These are phyloP conservation scores for Xylota sylvarum DNA, from an alignment of 2,888 invertebrate species.

Conservation along the genomic window DNA sequence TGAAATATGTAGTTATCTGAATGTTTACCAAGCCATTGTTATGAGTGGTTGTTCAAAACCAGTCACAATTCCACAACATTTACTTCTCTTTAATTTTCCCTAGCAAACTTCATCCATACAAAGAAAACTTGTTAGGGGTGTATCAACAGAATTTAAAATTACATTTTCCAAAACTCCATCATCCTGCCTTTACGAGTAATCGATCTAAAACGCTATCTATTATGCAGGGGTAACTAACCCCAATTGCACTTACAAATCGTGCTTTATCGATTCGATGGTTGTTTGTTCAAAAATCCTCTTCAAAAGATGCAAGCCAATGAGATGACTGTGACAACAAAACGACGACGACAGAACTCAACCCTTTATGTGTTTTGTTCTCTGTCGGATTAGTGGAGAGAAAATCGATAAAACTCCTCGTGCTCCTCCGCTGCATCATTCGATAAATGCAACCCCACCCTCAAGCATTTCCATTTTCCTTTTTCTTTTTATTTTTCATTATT, in stretches of 20 bases:
- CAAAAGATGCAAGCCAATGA: constrained; percentile 49
- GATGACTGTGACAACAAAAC: constrained; percentile 17
- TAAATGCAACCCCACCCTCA: constrained; percentile 13
- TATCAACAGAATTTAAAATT: neutral
- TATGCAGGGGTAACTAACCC: constrained; percentile 50
- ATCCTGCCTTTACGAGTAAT: neutral
- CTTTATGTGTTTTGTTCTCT: constrained; percentile 12
- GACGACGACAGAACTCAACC: neutral
- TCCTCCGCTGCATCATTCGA: constrained; percentile 19
- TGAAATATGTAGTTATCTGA: no score
- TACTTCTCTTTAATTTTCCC: no score
- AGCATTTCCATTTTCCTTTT: neutral
- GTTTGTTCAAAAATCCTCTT: constrained; percentile 40
- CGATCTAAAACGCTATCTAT: neutral
- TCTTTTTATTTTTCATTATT: constrained; percentile 17
- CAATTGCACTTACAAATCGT: constrained; percentile 49
- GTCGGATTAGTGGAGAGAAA: constrained; percentile 41
- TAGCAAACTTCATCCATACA: no score
- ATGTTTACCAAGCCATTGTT: no score
- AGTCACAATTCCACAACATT: no score
- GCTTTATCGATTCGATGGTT: constrained; percentile 58
- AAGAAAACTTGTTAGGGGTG: no score
- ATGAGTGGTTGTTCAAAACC: no score
- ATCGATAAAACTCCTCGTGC: constrained; percentile 49
- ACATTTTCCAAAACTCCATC: neutral